These are phyloP conservation scores for Shargacucullia verbasci DNA, from an alignment of 2,888 invertebrate genomes.

Conservation along the genomic window DNA sequence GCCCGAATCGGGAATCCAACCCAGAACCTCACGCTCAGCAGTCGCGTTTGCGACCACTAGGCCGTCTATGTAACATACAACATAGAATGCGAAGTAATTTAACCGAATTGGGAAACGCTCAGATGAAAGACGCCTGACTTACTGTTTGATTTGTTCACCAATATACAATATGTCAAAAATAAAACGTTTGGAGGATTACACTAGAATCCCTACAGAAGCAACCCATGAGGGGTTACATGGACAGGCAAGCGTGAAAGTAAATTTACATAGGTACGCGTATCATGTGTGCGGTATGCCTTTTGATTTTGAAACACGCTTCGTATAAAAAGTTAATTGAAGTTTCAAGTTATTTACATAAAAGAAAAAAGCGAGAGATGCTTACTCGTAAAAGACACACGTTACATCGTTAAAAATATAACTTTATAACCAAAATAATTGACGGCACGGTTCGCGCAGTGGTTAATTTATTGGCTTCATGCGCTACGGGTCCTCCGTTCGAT, in stretches of 20 bases:
- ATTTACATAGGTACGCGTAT: background rate
- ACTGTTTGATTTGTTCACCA: conserved; percentile 24
- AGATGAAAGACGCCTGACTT: conserved; percentile 14
- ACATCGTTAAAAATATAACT: too few relatives aligned
- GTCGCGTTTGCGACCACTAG: too few relatives aligned
- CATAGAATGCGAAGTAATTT: background rate
- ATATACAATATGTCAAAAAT: background rate
- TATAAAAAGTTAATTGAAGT: conserved; percentile 13
- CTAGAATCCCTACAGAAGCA: background rate
- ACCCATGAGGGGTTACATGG: background rate
- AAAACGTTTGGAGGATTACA: background rate
- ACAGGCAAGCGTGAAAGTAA: background rate
- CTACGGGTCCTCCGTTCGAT: too few relatives aligned
- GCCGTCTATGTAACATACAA: too few relatives aligned
- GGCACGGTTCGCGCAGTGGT: too few relatives aligned
- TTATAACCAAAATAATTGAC: too few relatives aligned
- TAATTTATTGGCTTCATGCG: too few relatives aligned
- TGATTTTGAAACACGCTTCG: background rate
- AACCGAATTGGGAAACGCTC: conserved; percentile 3
- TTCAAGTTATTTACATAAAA: background rate
- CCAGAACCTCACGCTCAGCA: too few relatives aligned
- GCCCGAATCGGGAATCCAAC: too few relatives aligned
- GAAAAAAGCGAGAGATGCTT: too few relatives aligned
- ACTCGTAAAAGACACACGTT: too few relatives aligned
- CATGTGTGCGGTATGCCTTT: conserved; percentile 4